Conservation (phyloP, 2,797 vertebrate species). For the Echeneis naucrates region DNA sequence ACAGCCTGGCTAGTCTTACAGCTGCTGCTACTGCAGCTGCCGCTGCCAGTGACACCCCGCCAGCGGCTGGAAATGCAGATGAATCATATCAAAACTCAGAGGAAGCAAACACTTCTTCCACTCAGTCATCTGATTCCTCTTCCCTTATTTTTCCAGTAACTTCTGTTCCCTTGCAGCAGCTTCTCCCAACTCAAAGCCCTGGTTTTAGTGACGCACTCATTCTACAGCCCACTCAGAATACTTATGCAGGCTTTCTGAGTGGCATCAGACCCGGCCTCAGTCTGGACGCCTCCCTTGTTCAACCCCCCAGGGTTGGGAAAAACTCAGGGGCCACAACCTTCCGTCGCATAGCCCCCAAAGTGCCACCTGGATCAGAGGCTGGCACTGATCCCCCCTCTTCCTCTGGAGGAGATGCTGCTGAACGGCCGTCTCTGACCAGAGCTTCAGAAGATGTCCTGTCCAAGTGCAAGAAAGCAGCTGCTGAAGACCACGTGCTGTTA, state of each 20-base stretch:
- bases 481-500: constrained; percentile 94
- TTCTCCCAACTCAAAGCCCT: constrained; percentile 66
- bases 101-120: constrained; percentile 26
- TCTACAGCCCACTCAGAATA: constrained; percentile 73
- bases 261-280: constrained; percentile 79
- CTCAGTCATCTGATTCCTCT: constrained; percentile 43
- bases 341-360: constrained; percentile 96
- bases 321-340: constrained; percentile 87
- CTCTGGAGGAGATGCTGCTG: constrained; percentile 56
- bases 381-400: constrained; percentile 80
- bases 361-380: constrained; percentile 76
- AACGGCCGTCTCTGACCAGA: constrained; percentile 85
- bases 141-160: constrained; percentile 71
- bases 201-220: constrained; percentile 75
- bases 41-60: constrained; percentile 36
- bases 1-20: constrained; percentile 70
- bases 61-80: constrained; percentile 10
- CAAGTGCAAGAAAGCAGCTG: constrained; percentile 98
- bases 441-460: constrained; percentile 96
- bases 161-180: constrained; percentile 73
- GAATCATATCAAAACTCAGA: constrained; percentile 37
- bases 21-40: constrained; percentile 64
- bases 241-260: constrained; percentile 67
- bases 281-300: constrained; percentile 85
- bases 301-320: constrained; percentile 67